Base-by-base conservation (phyloP, 2,113 vertebrate genomes). In the Psettodes erumei region DNA sequence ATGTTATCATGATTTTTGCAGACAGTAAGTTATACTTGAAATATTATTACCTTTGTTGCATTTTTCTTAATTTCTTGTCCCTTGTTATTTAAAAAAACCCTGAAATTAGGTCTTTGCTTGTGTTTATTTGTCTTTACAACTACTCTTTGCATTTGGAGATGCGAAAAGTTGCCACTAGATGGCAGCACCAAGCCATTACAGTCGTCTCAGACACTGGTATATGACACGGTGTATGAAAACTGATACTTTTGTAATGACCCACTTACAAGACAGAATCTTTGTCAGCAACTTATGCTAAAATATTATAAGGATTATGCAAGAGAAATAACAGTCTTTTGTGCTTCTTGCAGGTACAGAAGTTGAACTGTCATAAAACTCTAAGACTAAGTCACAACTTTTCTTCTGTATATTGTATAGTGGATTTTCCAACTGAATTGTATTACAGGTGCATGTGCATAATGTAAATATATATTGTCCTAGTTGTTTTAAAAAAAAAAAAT, bases 161-260 rank as follows among this genome's bases (percentile, higher is more conserved):
- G 18, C 6, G 8, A 15, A 42, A 8, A 10, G 8, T 25, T 16
- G 2, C 75, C 81, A 68, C 78, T 51, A 83, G 87, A 64, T 67
- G 66, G 40, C 51, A 54, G 45, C 53, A 59, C 23, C 8, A 16
- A 18, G 23, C 45, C 45, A n/a, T 35, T n/a, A n/a, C n/a, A n/a
- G n/a, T n/a, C n/a, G n/a, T n/a, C n/a, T n/a, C n/a, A n/a, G n/a
- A n/a, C n/a, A n/a, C n/a, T n/a, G n/a, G n/a, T n/a, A n/a, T n/a
- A n/a, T n/a, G n/a, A n/a, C n/a, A 48, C 12, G 45, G n/a, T 48
- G 5, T 23, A 23, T 23, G n/a, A 47, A 21, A 48, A 48, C 21
- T 8, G 21, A n/a, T 23, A 10, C 21, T 48, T 21, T 4, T 48
- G 45, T 48, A 48, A 23, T 48, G 5, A 4, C 21, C 9, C 2